These are phyloP conservation scores for Bolinopsis microptera DNA, from an alignment of 37 sponge, comb jelly and placozoan genomes.

Conservation along the genomic window DNA sequence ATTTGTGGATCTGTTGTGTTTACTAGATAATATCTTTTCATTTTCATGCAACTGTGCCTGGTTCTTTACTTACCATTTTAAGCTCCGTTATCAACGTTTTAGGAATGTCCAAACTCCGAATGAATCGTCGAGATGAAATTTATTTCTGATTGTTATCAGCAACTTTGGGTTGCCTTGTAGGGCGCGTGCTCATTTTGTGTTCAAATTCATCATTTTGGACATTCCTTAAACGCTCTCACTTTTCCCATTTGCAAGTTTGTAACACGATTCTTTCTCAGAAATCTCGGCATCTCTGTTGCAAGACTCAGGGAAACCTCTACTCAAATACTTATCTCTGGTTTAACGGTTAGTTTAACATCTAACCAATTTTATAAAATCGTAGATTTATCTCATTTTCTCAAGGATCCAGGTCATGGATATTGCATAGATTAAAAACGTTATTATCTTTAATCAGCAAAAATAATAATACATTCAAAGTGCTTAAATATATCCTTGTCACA, in stretches of 20 bases:
- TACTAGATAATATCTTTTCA: neutral
- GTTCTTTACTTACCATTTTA: neutral
- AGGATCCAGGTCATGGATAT: too few relatives aligned
- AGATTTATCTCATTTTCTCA: neutral
- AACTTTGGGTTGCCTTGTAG: too few relatives aligned
- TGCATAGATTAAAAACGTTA: too few relatives aligned
- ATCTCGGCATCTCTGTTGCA: neutral
- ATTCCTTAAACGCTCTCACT: neutral
- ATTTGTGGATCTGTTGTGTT: neutral
- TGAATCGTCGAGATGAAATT: too few relatives aligned
- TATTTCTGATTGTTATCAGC: too few relatives aligned
- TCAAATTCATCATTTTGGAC: neutral
- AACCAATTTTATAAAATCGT: neutral
- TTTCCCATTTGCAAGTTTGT: neutral
- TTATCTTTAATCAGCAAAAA: too few relatives aligned
- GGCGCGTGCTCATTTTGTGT: too few relatives aligned
- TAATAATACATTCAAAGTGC: too few relatives aligned
- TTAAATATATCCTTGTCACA: too few relatives aligned
- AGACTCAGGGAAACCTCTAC: conserved; percentile 22
- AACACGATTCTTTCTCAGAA: neutral
- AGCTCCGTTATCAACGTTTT: neutral
- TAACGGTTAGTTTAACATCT: conserved; percentile 21
- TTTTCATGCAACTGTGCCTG: neutral
- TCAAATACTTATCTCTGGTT: neutral
- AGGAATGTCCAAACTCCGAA: neutral